phyloP scores from a whole-genome alignment of 2,888 invertebrate species.

The Drosophila borborema region DNA sequence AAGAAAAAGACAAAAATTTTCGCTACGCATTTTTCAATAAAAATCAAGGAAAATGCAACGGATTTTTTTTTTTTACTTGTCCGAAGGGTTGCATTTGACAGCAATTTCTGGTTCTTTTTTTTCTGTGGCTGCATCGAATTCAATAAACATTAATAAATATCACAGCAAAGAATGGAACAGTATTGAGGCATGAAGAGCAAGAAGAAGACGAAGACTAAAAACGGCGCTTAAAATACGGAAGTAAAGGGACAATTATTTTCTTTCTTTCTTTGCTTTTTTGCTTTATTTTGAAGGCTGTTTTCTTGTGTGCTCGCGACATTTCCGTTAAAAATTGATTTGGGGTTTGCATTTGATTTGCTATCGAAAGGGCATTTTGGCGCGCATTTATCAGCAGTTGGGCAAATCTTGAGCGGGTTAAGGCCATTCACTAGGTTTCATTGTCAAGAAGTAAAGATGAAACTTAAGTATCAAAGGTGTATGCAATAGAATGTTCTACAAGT shows the following conservation, averaged over 20 bases:
- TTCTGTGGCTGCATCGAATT: conserved; percentile 73
- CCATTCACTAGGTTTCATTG: not conserved
- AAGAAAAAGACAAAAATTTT: conserved; percentile 21
- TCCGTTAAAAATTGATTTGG: conserved; percentile 48
- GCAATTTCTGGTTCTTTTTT: conserved; percentile 54
- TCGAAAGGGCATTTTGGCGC: conserved; percentile 50
- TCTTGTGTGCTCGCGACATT: conserved; percentile 42
- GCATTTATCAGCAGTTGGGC: conserved; percentile 34
- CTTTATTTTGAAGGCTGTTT: conserved; percentile 43
- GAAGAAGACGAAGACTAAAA: conserved; percentile 16
- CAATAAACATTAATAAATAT: conserved; percentile 77
- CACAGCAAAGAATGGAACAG: conserved; percentile 48
- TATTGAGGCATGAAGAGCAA: conserved; percentile 2
- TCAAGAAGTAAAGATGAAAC: not conserved
- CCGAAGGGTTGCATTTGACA: conserved; percentile 72
- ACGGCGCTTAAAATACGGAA: conserved; percentile 73
- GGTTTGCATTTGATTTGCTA: conserved; percentile 58
- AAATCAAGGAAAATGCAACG: conserved; percentile 64
- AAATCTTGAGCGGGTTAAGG: conserved; percentile 8
- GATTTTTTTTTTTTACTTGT: conserved; percentile 28
- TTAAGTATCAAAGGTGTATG: no score
- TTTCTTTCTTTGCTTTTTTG: conserved; percentile 7
- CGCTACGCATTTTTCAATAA: conserved; percentile 56
- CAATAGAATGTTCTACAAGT: not conserved
- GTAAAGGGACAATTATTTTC: conserved; percentile 59